phyloP scores from a whole-genome alignment of 2,797 vertebrate species.

The Muscicapa comitata region DNA sequence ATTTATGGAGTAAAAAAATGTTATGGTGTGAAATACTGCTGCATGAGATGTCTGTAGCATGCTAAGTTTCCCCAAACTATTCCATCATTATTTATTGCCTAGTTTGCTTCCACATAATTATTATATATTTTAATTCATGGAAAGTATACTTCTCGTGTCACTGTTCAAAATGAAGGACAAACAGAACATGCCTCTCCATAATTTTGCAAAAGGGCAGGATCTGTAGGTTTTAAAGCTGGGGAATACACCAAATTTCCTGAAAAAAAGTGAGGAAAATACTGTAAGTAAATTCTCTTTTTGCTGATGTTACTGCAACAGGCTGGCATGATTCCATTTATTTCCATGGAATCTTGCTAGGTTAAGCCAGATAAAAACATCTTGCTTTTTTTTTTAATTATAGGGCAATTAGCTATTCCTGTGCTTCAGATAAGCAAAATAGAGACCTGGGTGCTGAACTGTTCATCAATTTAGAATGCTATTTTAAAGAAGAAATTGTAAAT shows the following conservation, averaged over 20 bases:
- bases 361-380: background rate
- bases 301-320: background rate
- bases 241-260: background rate
- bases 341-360: background rate
- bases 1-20: slow-evolving; percentile 5
- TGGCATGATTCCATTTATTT: background rate
- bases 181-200: background rate
- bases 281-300: background rate
- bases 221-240: background rate
- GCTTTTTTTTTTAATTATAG: background rate
- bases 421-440: background rate
- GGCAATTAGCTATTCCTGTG: background rate
- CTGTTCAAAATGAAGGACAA: background rate
- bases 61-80: background rate
- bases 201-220: background rate
- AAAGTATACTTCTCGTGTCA: background rate
- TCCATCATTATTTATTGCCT: background rate
- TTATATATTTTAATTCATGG: background rate
- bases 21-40: background rate
- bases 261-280: background rate
- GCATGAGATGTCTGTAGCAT: background rate
- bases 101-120: background rate
- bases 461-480: background rate
- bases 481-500: background rate
- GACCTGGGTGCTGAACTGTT: background rate